Conservation (phyloP, 1,140 invertebrate species). For the Drosophila rufa region DNA sequence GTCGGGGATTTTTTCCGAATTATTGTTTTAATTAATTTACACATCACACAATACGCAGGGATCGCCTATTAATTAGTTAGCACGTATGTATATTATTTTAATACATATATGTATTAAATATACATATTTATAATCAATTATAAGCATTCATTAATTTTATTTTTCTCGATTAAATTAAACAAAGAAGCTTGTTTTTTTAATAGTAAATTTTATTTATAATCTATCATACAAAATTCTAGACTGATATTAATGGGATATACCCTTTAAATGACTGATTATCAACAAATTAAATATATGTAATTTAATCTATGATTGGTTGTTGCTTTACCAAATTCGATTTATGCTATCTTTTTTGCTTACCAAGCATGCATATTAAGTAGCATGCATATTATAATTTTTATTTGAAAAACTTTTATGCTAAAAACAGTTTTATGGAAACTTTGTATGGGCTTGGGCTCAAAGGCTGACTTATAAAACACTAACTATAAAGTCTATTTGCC, state of each 20-base stretch:
- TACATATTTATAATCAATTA: not conserved
- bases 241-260: not conserved
- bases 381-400: not conserved
- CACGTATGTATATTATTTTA: too few species aligned
- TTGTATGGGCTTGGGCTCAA: too few species aligned
- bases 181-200: not conserved
- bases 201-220: too few species aligned
- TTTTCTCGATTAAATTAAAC: not conserved
- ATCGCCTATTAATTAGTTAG: not conserved
- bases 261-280: not conserved
- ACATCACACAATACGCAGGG: not conserved
- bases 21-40: constrained; percentile 12
- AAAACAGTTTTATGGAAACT: too few species aligned
- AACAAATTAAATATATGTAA: not conserved
- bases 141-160: too few species aligned
- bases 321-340: not conserved
- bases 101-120: too few species aligned
- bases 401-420: not conserved
- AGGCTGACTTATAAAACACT: too few species aligned
- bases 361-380: too few species aligned
- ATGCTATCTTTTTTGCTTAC: too few species aligned
- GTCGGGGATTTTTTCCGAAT: constrained; percentile 23
- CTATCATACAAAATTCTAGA: not conserved
- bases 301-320: not conserved
- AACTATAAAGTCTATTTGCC: too few species aligned